Percentiles rank a stretch among this genome's conserved stretches.
These are phyloP conservation scores for Monochamus alternatus DNA, from an alignment of 2,888 invertebrate species.

Conservation along the genomic window DNA sequence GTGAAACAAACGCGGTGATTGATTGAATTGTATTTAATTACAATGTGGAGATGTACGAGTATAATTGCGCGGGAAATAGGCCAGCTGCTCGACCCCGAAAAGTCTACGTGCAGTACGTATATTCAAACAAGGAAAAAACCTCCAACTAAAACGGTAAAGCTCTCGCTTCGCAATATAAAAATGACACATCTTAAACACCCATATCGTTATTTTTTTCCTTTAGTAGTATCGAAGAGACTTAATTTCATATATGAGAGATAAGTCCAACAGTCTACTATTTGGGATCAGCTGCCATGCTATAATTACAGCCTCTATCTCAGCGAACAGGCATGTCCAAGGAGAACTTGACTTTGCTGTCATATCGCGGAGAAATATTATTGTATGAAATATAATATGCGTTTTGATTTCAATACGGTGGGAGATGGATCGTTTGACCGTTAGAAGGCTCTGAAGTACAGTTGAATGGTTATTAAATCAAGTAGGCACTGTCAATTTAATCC, in stretches of 20 bases:
- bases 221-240: too few species aligned
- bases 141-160: too few species aligned
- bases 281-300: neutral
- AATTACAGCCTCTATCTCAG: conserved; percentile 24
- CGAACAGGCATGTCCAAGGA: conserved; percentile 47
- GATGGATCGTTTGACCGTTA: conserved; percentile 32
- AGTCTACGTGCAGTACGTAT: neutral
- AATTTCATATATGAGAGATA: too few species aligned
- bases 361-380: conserved; percentile 38
- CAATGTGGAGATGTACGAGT: conserved; percentile 43
- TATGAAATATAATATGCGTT: conserved; percentile 36
- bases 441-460: conserved; percentile 39
- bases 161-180: too few species aligned
- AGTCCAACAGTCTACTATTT: too few species aligned
- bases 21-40: conserved; percentile 61
- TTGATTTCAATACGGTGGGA: conserved; percentile 40
- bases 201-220: too few species aligned
- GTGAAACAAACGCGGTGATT: conserved; percentile 59
- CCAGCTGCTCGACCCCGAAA: neutral
- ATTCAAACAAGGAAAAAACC: too few species aligned
- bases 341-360: conserved; percentile 45
- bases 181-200: too few species aligned
- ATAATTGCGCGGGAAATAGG: conserved; percentile 50
- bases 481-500: conserved; percentile 35
- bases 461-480: conserved; percentile 39